Evolutionary conservation across 2,113 vertebrate genomes (phyloP).

Genomic region (Atrichornis clamosus): DNA sequence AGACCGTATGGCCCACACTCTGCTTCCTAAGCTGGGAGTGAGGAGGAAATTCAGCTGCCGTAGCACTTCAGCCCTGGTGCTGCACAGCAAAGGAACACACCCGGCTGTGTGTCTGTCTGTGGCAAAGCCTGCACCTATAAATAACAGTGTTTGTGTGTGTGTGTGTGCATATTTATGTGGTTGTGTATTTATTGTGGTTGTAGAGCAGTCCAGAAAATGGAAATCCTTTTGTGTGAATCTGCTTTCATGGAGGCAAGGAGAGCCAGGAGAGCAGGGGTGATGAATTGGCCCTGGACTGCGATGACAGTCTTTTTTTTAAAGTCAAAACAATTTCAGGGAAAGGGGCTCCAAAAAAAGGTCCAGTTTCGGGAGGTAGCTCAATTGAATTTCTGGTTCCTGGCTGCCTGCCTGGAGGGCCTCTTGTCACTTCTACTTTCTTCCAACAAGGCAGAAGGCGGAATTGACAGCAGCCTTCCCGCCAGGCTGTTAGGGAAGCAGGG

Average conservation of each 20-base stretch:
- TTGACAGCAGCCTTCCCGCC: conserved; percentile 59
- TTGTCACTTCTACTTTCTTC: conserved; percentile 65
- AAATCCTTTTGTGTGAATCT: conserved; percentile 5
- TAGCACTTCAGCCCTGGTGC: neutral
- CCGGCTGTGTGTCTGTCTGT: neutral
- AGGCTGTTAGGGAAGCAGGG: conserved; percentile 32
- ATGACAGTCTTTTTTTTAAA: neutral
- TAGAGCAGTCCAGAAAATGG: neutral
- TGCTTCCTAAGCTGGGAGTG: neutral
- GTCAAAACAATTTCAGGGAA: conserved; percentile 24
- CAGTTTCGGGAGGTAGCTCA: conserved; percentile 36
- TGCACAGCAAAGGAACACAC: neutral
- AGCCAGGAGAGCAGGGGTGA: neutral
- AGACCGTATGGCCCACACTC: conserved; percentile 39
- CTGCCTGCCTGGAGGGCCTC: conserved; percentile 57
- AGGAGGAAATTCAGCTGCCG: neutral
- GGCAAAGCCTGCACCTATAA: neutral
- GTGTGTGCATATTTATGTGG: conserved; percentile 5
- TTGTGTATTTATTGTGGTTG: neutral
- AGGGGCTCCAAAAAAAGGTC: conserved; percentile 37
- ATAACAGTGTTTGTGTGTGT: neutral
- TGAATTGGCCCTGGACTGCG: neutral
- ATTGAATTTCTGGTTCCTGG: conserved; percentile 59
- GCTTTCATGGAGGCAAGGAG: neutral
- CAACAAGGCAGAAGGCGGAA: conserved; percentile 60